phyloP scores from a whole-genome alignment of 2,888 invertebrate genomes.

The Eledona agricola region DNA sequence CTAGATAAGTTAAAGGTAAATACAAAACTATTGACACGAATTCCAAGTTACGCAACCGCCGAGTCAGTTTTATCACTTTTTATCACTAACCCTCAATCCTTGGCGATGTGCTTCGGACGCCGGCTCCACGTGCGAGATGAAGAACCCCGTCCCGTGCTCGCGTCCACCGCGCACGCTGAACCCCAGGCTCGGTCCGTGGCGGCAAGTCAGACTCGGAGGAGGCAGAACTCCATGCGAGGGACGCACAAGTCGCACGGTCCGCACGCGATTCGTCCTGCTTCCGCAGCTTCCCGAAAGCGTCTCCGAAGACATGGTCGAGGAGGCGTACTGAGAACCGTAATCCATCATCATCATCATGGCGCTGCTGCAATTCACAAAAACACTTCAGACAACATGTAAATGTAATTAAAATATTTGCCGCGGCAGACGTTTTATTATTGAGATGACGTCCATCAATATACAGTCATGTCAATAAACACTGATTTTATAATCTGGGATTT shows the following conservation, averaged over 20 bases:
- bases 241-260: conserved; percentile 69
- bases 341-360: conserved; percentile 53
- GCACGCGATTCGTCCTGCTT: conserved; percentile 66
- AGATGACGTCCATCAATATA: conserved; percentile 2
- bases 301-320: conserved; percentile 58
- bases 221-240: conserved; percentile 57
- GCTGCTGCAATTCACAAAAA: too few species aligned
- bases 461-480: too few species aligned
- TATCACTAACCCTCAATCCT: conserved; percentile 88
- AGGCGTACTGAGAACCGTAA: conserved; percentile 54
- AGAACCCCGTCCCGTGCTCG: conserved; percentile 93
- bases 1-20: conserved; percentile 26
- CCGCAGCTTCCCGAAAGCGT: conserved; percentile 62
- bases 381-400: too few species aligned
- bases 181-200: conserved; percentile 75
- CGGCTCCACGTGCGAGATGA: conserved; percentile 86
- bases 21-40: conserved; percentile 33
- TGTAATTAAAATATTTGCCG: conserved; percentile 2
- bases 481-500: too few species aligned
- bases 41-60: conserved; percentile 4
- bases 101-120: conserved; percentile 88
- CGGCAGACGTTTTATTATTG: neutral
- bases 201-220: conserved; percentile 63
- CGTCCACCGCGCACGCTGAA: conserved; percentile 87
- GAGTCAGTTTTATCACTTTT: neutral